phyloP scores from a whole-genome alignment of 2,888 invertebrate species.

The Sphinx pinastri region DNA sequence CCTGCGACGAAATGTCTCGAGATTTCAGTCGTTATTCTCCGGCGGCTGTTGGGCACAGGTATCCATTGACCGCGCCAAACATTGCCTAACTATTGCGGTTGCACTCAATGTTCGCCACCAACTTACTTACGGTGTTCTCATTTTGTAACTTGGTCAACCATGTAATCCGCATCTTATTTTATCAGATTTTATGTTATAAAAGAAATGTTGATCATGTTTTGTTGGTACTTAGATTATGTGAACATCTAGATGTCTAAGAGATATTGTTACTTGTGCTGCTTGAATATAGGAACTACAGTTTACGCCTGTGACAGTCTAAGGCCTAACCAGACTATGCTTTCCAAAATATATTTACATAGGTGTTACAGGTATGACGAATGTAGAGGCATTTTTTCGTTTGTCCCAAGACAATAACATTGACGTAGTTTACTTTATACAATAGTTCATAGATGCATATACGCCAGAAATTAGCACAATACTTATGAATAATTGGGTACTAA shows the following conservation, averaged over 20 bases:
- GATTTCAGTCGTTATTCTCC: neutral
- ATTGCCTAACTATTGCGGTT: slow-evolving; percentile 8
- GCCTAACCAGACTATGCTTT: no score
- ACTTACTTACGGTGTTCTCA: neutral
- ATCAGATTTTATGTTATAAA: neutral
- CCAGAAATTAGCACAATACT: neutral
- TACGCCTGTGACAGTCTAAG: no score
- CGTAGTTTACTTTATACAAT: neutral
- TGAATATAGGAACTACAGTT: no score
- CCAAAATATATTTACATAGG: no score
- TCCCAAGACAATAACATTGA: slow-evolving; percentile 10
- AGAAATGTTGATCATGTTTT: neutral
- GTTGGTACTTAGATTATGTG: no score
- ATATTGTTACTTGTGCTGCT: no score
- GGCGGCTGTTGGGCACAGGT: neutral
- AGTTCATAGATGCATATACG: neutral
- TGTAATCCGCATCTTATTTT: neutral
- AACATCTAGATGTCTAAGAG: no score
- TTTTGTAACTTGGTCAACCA: neutral
- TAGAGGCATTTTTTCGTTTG: neutral
- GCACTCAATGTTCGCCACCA: neutral
- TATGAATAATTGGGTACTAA: neutral
- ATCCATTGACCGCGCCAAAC: neutral
- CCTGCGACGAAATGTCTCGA: neutral
- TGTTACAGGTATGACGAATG: neutral